Conservation (phyloP, 2,888 invertebrate genomes). For the Charanyca ferruginea region DNA sequence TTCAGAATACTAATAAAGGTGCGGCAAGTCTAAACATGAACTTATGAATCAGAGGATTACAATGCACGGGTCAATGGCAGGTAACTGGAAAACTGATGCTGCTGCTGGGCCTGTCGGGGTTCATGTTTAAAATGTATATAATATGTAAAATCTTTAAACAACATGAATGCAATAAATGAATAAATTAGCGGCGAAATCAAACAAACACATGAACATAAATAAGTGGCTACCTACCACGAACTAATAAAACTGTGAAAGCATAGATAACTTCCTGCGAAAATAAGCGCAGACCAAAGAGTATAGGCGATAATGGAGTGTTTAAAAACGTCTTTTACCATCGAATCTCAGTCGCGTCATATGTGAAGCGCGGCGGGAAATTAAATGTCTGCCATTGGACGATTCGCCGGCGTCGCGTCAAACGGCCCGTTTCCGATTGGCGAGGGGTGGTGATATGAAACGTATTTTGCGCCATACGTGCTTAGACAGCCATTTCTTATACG, state of each 20-base stretch:
- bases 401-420: conserved; percentile 27
- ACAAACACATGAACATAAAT: conserved; percentile 1
- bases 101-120: too few species aligned
- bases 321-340: conserved; percentile 17
- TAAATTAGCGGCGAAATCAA: conserved; percentile 20
- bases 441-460: conserved; percentile 6
- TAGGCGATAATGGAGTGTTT: conserved; percentile 19
- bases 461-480: background rate
- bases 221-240: background rate
- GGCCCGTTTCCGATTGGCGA: conserved; percentile 41
- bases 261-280: conserved; percentile 4
- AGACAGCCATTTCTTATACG: background rate
- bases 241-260: conserved; percentile 1
- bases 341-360: conserved; percentile 1
- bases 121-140: too few species aligned
- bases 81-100: too few species aligned
- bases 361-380: conserved; percentile 45
- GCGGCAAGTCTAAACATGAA: conserved; percentile 7
- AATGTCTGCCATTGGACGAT: conserved; percentile 40
- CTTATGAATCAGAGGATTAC: conserved; percentile 22
- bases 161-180: too few species aligned
- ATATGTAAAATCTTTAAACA: too few species aligned
- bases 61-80: conserved; percentile 12
- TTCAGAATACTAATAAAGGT: conserved; percentile 25
- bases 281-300: conserved; percentile 10